Base-by-base conservation (phyloP, 2,888 invertebrate species). In the Balanococcus diminutus region DNA sequence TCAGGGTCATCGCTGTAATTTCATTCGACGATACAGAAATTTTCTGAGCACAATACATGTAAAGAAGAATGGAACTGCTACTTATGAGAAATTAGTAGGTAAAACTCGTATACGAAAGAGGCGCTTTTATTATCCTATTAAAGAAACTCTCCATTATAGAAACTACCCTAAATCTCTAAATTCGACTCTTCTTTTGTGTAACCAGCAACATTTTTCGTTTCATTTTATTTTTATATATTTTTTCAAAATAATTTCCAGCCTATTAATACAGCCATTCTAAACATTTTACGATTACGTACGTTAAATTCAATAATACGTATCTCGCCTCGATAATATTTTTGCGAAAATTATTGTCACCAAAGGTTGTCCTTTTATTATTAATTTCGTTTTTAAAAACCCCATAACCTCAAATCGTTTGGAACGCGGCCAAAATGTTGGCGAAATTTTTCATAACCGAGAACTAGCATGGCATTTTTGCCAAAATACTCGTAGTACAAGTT, bases 341-440 rank as follows among this genome's bases (percentile, higher is more conserved):
- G 25, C 9, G 28, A 67, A 67, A 67, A 67, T 67, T 14, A 25
- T 67, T 67, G 25, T 14, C 61, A 67, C 14, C 9, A 67, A 67
- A 67, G 25, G 28, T 67, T 67, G 61, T 67, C 28, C 28, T 28
- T 28, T 67, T 67, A 67, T 67, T 67, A 67, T 67, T 67, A 67
- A 67, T 67, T 67, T 67, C 11, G 61, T 67, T 67, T 67, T 67
- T 67, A 67, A 67, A 42, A 67, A 67, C 28, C 61, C 11, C 9
- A 67, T 67, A 67, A 67, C 61, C 28, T 14, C 4, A 25, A 25
- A 67, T 67, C 61, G 61, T 67, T 67, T 67, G 61, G 61, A 67
- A 67, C 6, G 8, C 9, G 28, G 61, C 51, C 51, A 51, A 19
- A 1, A 19, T 51, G 6, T n/a, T 51, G 4, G 51, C 4, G 19